Evolutionary conservation across 2,113 vertebrate genomes (phyloP).

Genomic region (Speoplatyrhinus poulsoni): DNA sequence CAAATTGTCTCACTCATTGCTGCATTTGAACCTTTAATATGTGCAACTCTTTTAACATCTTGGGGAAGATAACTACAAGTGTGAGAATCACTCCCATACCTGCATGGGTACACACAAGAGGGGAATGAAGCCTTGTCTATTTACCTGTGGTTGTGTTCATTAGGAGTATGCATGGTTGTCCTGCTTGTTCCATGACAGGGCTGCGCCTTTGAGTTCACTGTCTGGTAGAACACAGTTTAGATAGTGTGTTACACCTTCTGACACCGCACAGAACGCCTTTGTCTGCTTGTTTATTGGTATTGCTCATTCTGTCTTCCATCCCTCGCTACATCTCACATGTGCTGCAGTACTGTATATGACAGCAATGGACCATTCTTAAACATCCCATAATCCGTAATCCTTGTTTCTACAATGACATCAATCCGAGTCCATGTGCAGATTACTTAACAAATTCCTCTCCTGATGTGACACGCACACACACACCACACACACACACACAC

Average conservation of each 20-base stretch:
- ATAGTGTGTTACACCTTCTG: too few species aligned
- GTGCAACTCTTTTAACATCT: too few species aligned
- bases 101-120: too few species aligned
- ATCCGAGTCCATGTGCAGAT: slow-evolving; percentile 58
- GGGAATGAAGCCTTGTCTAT: too few species aligned
- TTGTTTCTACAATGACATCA: slow-evolving; percentile 57
- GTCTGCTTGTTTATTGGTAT: background rate
- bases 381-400: slow-evolving; percentile 65
- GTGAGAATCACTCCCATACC: too few species aligned
- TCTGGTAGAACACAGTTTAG: too few species aligned
- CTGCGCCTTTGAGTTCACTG: too few species aligned
- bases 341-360: slow-evolving; percentile 46
- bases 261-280: background rate
- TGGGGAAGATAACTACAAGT: too few species aligned
- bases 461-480: slow-evolving; percentile 20
- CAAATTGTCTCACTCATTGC: too few species aligned
- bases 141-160: background rate
- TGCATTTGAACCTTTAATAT: too few species aligned
- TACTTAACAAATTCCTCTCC: slow-evolving; percentile 58
- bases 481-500: slow-evolving; percentile 3
- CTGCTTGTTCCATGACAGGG: too few species aligned
- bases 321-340: slow-evolving; percentile 41
- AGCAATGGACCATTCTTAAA: slow-evolving; percentile 66
- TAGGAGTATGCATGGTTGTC: background rate
- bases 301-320: slow-evolving; percentile 13